These are phyloP conservation scores for Pristionchus mayeri DNA, from an alignment of 2,888 invertebrate genomes.

Conservation along the genomic window DNA sequence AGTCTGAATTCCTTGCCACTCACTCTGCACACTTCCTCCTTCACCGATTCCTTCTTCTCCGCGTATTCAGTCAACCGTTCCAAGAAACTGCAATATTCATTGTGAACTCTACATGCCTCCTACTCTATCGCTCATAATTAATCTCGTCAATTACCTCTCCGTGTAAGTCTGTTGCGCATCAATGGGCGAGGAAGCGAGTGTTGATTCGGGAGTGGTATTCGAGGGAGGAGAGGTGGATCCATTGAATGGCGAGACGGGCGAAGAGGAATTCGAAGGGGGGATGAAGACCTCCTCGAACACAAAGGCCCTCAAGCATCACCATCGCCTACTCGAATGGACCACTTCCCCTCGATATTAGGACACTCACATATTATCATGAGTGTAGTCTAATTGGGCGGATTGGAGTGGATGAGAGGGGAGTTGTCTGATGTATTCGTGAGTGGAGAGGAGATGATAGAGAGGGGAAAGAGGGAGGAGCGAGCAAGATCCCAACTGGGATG, in stretches of 20 bases:
- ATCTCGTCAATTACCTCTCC: background rate
- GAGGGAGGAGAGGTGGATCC: background rate
- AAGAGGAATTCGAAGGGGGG: background rate
- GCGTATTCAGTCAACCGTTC: slow-evolving; percentile 28
- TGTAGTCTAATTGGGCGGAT: slow-evolving; percentile 33
- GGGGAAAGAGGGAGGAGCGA: slow-evolving; percentile 34
- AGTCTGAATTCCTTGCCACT: slow-evolving; percentile 19
- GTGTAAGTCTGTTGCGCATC: background rate
- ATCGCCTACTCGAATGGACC: background rate
- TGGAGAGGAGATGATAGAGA: slow-evolving; percentile 6
- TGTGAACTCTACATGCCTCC: background rate
- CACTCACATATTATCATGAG: slow-evolving; percentile 39
- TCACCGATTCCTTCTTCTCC: slow-evolving; percentile 35
- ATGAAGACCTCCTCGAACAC: slow-evolving; percentile 40
- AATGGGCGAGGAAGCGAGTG: background rate
- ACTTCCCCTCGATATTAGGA: background rate
- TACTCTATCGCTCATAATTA: background rate
- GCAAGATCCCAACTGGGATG: background rate
- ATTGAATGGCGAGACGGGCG: background rate
- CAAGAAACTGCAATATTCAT: slow-evolving; percentile 17
- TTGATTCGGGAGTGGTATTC: background rate
- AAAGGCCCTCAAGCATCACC: background rate
- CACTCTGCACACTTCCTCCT: background rate
- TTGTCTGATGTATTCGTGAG: background rate
- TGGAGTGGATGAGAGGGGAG: slow-evolving; percentile 37